Percentiles rank a stretch among this genome's conserved stretches.
These are phyloP conservation scores for Dendrolimus pini DNA, from an alignment of 2,888 invertebrate genomes.

Conservation along the genomic window DNA sequence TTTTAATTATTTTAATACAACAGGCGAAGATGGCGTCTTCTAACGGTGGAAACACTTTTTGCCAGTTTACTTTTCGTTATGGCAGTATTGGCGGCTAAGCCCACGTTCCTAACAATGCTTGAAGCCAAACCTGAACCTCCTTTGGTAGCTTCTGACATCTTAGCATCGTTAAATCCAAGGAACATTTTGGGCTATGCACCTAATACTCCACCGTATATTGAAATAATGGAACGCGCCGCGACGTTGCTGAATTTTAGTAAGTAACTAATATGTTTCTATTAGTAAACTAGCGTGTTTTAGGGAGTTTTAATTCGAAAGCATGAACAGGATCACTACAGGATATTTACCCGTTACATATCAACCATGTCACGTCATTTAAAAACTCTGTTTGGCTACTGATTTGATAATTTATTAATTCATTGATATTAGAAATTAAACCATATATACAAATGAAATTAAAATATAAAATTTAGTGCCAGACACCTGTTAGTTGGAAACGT, in stretches of 20 bases:
- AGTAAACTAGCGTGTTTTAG: background rate
- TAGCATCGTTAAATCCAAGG: constrained; percentile 26
- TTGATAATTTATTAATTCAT: too few relatives aligned
- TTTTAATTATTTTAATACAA: constrained; percentile 7
- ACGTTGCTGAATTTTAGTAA: constrained; percentile 30
- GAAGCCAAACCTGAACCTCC: constrained; percentile 37
- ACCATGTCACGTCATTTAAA: too few relatives aligned
- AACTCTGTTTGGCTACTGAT: too few relatives aligned
- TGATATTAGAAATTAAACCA: too few relatives aligned
- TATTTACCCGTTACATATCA: too few relatives aligned
- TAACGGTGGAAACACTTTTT: constrained; percentile 34
- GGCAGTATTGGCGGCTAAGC: constrained; percentile 42
- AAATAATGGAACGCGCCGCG: constrained; percentile 37
- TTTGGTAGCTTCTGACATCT: constrained; percentile 25
- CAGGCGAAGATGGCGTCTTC: constrained; percentile 48
- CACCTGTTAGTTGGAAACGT: too few relatives aligned
- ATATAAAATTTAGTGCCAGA: too few relatives aligned
- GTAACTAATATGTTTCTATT: constrained; percentile 8
- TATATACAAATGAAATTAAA: too few relatives aligned
- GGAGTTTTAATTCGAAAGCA: background rate
- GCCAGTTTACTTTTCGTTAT: constrained; percentile 30
- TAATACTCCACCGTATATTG: constrained; percentile 20
- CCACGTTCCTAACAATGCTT: constrained; percentile 54
- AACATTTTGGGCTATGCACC: constrained; percentile 51
- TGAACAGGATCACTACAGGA: too few relatives aligned